Conservation (phyloP, 2,888 invertebrate species). For the Rosalia funebris region DNA sequence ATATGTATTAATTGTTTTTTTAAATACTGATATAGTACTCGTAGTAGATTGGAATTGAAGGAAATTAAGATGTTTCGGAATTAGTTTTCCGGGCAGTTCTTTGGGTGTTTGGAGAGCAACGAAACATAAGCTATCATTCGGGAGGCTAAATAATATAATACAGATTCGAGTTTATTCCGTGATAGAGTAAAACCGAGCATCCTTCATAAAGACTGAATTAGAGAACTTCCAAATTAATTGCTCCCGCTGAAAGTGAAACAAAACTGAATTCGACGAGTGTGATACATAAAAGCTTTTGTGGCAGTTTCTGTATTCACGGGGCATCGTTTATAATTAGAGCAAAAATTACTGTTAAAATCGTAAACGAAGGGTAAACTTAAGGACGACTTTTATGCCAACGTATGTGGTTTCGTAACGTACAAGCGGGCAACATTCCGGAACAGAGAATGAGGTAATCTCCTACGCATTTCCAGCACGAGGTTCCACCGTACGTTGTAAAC, state of each 20-base stretch:
- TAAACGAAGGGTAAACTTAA: constrained; percentile 8
- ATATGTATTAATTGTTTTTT: too few relatives aligned
- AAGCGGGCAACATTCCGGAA: background rate
- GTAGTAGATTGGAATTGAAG: too few relatives aligned
- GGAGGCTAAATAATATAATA: too few relatives aligned
- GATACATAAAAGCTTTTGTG: constrained; percentile 8
- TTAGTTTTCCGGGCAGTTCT: too few relatives aligned
- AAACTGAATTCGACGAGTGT: constrained; percentile 9
- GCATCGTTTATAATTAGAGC: constrained; percentile 3
- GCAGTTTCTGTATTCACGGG: constrained; percentile 3
- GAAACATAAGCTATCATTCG: too few relatives aligned
- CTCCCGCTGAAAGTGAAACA: background rate
- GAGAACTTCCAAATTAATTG: constrained; percentile 8
- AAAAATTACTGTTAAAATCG: constrained; percentile 13
- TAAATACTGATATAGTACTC: too few relatives aligned
- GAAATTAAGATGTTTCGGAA: too few relatives aligned
- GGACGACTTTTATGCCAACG: constrained; percentile 1
- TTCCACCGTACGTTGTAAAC: background rate
- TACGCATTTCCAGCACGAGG: background rate
- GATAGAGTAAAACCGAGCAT: background rate
- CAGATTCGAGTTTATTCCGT: background rate
- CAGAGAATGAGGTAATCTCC: constrained; percentile 6
- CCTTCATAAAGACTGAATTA: constrained; percentile 7
- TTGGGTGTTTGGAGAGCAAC: too few relatives aligned
- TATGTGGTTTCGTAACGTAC: constrained; percentile 11